Evolutionary conservation across 2,888 invertebrate genomes (phyloP), one percentile per base, ranked within the genome.

Genomic region (Eurytoma californica): DNA sequence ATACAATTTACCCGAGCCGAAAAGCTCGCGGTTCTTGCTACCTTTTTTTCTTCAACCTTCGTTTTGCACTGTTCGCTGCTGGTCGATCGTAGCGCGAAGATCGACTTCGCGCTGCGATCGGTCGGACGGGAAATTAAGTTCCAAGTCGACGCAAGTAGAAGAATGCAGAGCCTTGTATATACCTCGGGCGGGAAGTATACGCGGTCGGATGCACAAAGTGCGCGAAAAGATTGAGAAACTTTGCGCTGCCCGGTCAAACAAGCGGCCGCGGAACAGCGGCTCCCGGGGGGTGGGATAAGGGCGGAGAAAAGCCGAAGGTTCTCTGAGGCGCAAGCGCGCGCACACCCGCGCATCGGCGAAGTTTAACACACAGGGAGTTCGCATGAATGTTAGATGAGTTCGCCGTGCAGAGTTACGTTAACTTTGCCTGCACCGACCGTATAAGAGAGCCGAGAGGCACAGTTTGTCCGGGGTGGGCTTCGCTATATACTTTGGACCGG

Each of bases 341-440:
- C 55, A 13, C 16, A 47, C 30, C 18, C 51, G 28, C 39, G 28
- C 51, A 7, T 14, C 51, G 53, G 3, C 14, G 68, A 78, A 72
- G 61, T 78, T 68, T 58, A 57, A 63, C 68, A 79, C 30, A 57
- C 77, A 7, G 82, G 80, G 83, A 85, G 84, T 85, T 85, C 84
- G 83, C 85, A 87, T 85, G 86, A 87, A 87, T 88, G 88, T 88
- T 88, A 86, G 87, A 88, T 88, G 88, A 88, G 88, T 88, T 88
- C 84, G 86, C 83, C 75, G 75, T 53, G 82, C 86, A 82, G 86
- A 88, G 88, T 88, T 88, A 86, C 86, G 85, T 84, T 86, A 88
- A 87, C 86, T 87, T 86, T 87, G 85, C 84, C 86, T 86, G 86
- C 85, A 86, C 86, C 86, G 85, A 82, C 83, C 85, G 86, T 86